Base-by-base conservation (phyloP, 2,113 vertebrate species). In the Potamarius usumacintae region DNA sequence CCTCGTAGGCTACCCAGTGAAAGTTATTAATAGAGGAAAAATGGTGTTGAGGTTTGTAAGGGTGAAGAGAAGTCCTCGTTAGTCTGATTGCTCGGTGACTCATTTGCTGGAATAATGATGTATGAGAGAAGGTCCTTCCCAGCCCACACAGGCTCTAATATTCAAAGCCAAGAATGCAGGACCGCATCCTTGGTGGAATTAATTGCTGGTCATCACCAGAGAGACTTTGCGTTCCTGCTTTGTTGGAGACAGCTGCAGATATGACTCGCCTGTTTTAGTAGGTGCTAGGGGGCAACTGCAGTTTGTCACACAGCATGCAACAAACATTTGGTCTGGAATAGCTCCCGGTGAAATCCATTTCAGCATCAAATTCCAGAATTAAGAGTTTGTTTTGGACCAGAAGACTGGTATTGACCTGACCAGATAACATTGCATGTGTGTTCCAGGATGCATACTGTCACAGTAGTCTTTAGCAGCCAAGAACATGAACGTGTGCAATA, bases 11-110 rank as follows among this genome's bases (percentile, higher is more conserved):
- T 42, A 82, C 80, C 55, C 22, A 17, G 8, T 0, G 4, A 76
- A 48, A 25, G n/a, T 83, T 85, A 85, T 90, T 85, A 81, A 83
- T 82, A 69, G 72, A 84, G 48, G 86, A 50, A 63, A 81, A 82
- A 74, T 22, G 22, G 63, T 71, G 60, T 79, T 53, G 57, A 79
- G 71, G 42, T 88, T 50, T 60, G 7, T 57, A 72, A 82, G 63
- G 60, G 82, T 82, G 79, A 82, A 74, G 85, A 93, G 92, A 87
- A 92, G 89, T 92, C 92, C 91, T 93, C 90, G 87, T 94, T 91
- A 92, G 89, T 86, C 78, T 90, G 89, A 90, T 90, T 89, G 88
- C 82, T 53, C 15, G 60, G 89, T 94, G 92, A 94, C 83, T 95
- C 93, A 93, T 30, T 17, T 20, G n/a, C 83, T 89, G 65, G 58